Evolutionary conservation across 2,888 invertebrate species (phyloP).

Genomic region (Liposcelis brunnea): DNA sequence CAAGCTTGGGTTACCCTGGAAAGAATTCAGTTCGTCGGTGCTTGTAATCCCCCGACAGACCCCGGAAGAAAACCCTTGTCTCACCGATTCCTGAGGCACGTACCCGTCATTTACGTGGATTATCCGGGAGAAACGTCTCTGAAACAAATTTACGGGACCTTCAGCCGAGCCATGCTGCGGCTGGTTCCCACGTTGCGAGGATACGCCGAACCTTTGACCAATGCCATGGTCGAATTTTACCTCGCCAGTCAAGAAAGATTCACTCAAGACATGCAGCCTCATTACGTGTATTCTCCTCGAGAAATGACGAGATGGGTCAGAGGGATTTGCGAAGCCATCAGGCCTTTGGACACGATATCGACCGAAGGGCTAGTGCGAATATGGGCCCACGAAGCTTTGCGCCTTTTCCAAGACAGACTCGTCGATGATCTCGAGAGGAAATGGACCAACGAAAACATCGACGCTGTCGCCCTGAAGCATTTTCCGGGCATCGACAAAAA

Average conservation of each 20-base stretch:
- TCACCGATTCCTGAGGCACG: conserved; percentile 77
- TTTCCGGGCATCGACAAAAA: conserved; percentile 81
- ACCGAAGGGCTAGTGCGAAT: conserved; percentile 93
- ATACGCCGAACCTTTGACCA: conserved; percentile 90
- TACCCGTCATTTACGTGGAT: conserved; percentile 97
- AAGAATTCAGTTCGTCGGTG: conserved; percentile 97
- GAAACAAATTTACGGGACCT: conserved; percentile 97
- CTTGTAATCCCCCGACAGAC: conserved; percentile 99
- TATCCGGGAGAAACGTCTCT: conserved; percentile 97
- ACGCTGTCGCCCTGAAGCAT: conserved; percentile 79
- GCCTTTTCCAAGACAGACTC: conserved; percentile 78
- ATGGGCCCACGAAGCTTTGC: conserved; percentile 97
- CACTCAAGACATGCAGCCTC: conserved; percentile 99
- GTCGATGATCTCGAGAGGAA: conserved; percentile 87
- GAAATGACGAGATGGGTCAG: conserved; percentile 99
- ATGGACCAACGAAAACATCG: conserved; percentile 98
- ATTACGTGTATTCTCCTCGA: conserved; percentile 97
- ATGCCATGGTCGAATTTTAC: conserved; percentile 98
- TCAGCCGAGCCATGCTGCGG: conserved; percentile 94
- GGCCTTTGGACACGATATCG: conserved; percentile 77
- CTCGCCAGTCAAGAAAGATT: conserved; percentile 91
- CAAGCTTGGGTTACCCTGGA: conserved; percentile 96
- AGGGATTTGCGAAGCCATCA: conserved; percentile 95
- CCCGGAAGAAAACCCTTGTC: conserved; percentile 94
- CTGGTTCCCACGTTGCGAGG: conserved; percentile 81